Evolutionary conservation across 1,140 invertebrate genomes (phyloP).

Genomic region (Drepana arcuata): DNA sequence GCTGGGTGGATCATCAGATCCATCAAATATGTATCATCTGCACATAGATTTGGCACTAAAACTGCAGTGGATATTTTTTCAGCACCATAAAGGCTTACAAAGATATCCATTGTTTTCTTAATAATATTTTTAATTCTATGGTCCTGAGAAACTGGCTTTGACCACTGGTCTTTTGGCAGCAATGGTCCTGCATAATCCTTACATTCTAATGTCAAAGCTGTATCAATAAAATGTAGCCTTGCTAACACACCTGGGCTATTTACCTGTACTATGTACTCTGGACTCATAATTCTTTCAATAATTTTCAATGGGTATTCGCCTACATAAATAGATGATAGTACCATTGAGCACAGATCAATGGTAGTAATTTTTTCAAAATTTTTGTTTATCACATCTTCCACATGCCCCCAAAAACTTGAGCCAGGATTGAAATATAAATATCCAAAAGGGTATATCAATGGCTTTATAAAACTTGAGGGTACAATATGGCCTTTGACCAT

Average conservation of each 20-base stretch:
- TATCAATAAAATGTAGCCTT: constrained; percentile 77
- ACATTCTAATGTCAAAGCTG: constrained; percentile 77
- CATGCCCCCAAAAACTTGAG: constrained; percentile 73
- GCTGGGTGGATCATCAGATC: constrained; percentile 76
- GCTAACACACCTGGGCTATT: constrained; percentile 51
- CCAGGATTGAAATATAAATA: constrained; percentile 74
- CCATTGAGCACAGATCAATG: constrained; percentile 75
- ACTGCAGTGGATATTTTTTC: constrained; percentile 67
- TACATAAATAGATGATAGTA: constrained; percentile 78
- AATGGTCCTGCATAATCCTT: constrained; percentile 74
- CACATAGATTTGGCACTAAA: constrained; percentile 71
- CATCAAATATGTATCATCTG: constrained; percentile 74
- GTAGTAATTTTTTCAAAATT: constrained; percentile 75
- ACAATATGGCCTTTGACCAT: constrained; percentile 67
- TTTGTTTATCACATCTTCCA: constrained; percentile 73
- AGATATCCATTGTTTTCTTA: constrained; percentile 58
- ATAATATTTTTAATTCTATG: constrained; percentile 70
- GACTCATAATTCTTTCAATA: constrained; percentile 75
- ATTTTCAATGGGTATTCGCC: constrained; percentile 78
- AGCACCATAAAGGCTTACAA: constrained; percentile 60
- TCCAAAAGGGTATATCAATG: constrained; percentile 77
- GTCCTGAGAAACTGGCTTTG: constrained; percentile 69
- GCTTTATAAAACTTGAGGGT: constrained; percentile 71
- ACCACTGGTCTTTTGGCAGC: constrained; percentile 69
- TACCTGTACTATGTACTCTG: constrained; percentile 76